Conservation (phyloP, 2,113 vertebrate genomes). For the Rana temporaria region DNA sequence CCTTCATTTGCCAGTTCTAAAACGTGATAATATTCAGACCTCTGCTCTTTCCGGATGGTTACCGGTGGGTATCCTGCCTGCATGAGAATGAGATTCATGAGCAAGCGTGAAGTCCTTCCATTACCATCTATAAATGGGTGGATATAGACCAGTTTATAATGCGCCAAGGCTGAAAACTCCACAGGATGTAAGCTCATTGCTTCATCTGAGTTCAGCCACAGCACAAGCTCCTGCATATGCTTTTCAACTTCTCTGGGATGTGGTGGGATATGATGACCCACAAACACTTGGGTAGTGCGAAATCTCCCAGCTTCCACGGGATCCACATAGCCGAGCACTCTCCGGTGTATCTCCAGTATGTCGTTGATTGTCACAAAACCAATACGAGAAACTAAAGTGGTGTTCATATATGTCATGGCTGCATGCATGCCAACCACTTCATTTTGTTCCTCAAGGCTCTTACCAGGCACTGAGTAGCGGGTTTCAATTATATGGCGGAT, state of each 20-base stretch:
- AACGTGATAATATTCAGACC: constrained; percentile 88
- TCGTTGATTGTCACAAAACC: constrained; percentile 80
- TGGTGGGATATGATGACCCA: constrained; percentile 93
- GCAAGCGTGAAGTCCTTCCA: constrained; percentile 87
- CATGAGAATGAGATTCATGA: constrained; percentile 97
- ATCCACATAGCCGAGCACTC: constrained; percentile 93
- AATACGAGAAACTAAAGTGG: constrained; percentile 82
- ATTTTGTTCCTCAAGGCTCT: constrained; percentile 94
- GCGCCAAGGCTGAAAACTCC: constrained; percentile 89
- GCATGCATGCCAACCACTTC: constrained; percentile 94
- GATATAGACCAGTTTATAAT: constrained; percentile 96
- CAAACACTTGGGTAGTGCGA: constrained; percentile 88
- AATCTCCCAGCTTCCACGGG: constrained; percentile 91
- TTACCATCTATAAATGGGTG: constrained; percentile 96
- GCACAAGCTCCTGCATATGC: constrained; percentile 91
- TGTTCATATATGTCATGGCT: constrained; percentile 92
- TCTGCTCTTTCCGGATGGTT: constrained; percentile 93
- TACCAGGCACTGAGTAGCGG: constrained; percentile 89
- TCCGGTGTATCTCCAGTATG: constrained; percentile 89
- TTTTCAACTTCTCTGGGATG: constrained; percentile 87
- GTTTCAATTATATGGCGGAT: constrained; percentile 97
- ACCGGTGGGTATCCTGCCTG: constrained; percentile 93
- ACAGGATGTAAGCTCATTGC: constrained; percentile 90
- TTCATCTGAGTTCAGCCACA: constrained; percentile 96
- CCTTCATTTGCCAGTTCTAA: constrained; percentile 94